Evolutionary conservation across 2,113 vertebrate species (phyloP), one percentile per base, ranked within the genome.

Genomic region (Thamnaconus septentrionalis): DNA sequence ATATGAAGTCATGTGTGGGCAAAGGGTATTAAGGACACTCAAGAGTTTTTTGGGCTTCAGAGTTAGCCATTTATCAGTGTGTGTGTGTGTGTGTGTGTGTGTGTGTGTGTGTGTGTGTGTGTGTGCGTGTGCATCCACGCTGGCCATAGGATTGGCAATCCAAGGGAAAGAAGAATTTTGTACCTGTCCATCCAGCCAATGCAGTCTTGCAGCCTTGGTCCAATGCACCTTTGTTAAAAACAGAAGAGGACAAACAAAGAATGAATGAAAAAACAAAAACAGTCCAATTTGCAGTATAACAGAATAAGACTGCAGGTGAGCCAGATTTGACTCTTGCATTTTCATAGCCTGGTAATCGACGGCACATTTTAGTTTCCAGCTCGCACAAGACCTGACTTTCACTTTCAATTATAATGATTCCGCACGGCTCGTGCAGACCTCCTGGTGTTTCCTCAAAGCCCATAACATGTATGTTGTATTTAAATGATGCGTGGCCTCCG

Each of bases 161-260:
- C 6, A 52, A 3, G 18, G 18, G 18, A 41, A 8, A 61, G 51
- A 73, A 41, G 81, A 4, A 73, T 53, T 69, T 71, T 65, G 61
- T 97, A 99, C 97, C 97, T 97, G 95, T 99, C 97, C 94, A 97
- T 97, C 92, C 97, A 94, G 82, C 96, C 97, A 54, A 97, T 92
- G 88, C 97, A 99, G 91, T 99, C 96, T 88, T 98, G 96, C 9
- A 96, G 88, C 80, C 91, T 93, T 4, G 96, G 94, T 76, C 97
- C 97, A 85, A 94, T 89, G 90, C 97, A 99, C 90, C 97, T 99
- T 87, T 10, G 59, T 12, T 58, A 74, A 75, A 4, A 72, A 31
- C 18, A 81, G 59, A 3, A 44, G 42, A 71, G 44, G 53, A 69
- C 11, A 74, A 49, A 48, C 3, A 55, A 18, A 51, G 39, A 31